Evolutionary conservation across 2,113 vertebrate genomes (phyloP), one percentile per base, ranked within the genome.

Genomic region (Falco punctatus): DNA sequence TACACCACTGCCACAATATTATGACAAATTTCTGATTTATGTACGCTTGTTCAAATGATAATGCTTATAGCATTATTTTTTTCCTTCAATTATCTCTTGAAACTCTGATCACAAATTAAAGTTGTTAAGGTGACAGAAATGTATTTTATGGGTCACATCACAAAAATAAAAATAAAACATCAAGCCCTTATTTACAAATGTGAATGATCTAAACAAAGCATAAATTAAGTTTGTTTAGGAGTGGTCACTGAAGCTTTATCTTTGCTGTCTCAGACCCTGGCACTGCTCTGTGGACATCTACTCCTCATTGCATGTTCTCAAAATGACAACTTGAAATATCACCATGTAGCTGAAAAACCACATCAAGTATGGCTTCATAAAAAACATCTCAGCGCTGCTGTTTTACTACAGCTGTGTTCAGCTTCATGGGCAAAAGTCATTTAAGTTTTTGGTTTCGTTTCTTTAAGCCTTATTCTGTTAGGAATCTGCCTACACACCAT

Each of bases 401-500:
- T 40, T 89, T 67, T 40, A 66, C 20, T 54, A 52, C 9, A 89
- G 15, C 13, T 69, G 18, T 40, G 17, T 57, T 15, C 13, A 77
- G 11, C 15, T 72, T 69, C 12, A 11, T 72, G 40, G 18, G 5
- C 9, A 91, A 87, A 21, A 12, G 28, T 15, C 28, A 33, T 13
- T 30, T 49, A 84, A 75, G 3, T 1, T 42, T 59, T 59, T 33
- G 3, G 3, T 0, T 33, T 64, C 4, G 10, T 5, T 54, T 54
- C 72, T 13, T 48, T 27, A 0, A 54, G 24, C 8, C 35, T 12
- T 61, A 15, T 84, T 87, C 44, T 72, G 5, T 33, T 0, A 0
- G 14, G 7, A 65, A 40, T 89, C 7, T 85, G 4, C 24, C 83
- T 90, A 81, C 9, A 46, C 35, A 49, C 4, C 14, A 52, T 33